These are phyloP conservation scores for Lasioglossum marginatum DNA, from an alignment of 2,888 invertebrate species.

Conservation along the genomic window DNA sequence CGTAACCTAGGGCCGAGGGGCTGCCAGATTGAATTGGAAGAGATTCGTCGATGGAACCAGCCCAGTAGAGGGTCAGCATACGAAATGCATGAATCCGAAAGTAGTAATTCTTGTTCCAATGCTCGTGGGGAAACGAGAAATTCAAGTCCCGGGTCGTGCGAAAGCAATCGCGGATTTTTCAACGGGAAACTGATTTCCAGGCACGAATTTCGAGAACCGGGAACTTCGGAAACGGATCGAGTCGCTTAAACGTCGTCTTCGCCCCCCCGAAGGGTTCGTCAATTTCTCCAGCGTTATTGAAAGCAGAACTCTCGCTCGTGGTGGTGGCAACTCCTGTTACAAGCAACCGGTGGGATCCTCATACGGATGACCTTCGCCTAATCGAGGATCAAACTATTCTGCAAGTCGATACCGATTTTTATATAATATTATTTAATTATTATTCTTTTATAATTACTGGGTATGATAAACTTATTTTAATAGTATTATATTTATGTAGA, in stretches of 20 bases:
- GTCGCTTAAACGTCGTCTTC: not conserved
- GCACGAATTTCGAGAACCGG: not conserved
- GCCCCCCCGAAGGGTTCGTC: not conserved
- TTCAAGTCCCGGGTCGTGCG: not conserved
- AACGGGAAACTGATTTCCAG: not conserved
- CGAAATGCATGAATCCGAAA: conserved; percentile 4
- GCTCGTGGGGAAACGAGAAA: not conserved
- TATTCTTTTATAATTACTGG: no score
- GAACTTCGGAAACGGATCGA: not conserved
- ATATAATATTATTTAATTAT: no score
- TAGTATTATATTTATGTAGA: no score
- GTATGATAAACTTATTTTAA: no score
- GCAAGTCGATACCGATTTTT: not conserved
- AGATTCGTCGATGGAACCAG: not conserved
- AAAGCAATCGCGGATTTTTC: conserved; percentile 2
- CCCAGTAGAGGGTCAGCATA: not conserved
- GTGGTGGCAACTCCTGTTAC: not conserved
- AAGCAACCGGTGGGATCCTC: not conserved
- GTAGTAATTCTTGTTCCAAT: conserved; percentile 6
- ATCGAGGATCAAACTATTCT: not conserved
- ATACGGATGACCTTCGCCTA: not conserved
- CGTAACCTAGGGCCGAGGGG: no score
- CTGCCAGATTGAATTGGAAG: not conserved
- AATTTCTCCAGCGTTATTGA: not conserved
- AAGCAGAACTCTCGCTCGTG: not conserved